Evolutionary conservation across 2,797 vertebrate genomes (phyloP).

Genomic region (Sebastes trivittatus): DNA sequence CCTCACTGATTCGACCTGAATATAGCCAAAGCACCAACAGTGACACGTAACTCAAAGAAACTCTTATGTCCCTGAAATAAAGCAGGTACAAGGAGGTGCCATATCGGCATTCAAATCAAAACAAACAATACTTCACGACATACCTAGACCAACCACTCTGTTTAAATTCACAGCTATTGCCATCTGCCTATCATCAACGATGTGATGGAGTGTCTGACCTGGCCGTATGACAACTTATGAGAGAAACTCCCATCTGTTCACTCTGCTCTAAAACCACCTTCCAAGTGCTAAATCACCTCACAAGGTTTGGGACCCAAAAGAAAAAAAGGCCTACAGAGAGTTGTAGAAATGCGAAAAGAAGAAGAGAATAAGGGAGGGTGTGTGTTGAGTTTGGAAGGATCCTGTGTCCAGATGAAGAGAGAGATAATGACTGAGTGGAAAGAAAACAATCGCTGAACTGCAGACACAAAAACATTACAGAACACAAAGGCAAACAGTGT

Average conservation of each 20-base stretch:
- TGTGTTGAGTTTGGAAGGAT: conserved; percentile 3
- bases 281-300: conserved; percentile 26
- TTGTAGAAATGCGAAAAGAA: background rate
- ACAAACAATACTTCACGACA: background rate
- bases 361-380: background rate
- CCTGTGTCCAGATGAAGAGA: conserved; percentile 5
- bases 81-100: background rate
- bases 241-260: conserved; percentile 60
- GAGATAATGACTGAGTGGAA: conserved; percentile 10
- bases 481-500: conserved; percentile 52
- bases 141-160: background rate
- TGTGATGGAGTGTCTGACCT: conserved; percentile 33
- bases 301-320: conserved; percentile 1
- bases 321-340: background rate
- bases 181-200: conserved; percentile 56
- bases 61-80: background rate
- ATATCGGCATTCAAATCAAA: background rate
- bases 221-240: conserved; percentile 53
- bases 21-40: background rate
- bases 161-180: conserved; percentile 27
- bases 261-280: conserved; percentile 3
- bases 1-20: background rate
- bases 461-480: conserved; percentile 54
- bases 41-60: background rate
- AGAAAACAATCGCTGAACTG: background rate